Percentiles rank a stretch among this genome's conserved stretches.
phyloP scores from a whole-genome alignment of 2,113 vertebrate species.

The Dromas ardeola region DNA sequence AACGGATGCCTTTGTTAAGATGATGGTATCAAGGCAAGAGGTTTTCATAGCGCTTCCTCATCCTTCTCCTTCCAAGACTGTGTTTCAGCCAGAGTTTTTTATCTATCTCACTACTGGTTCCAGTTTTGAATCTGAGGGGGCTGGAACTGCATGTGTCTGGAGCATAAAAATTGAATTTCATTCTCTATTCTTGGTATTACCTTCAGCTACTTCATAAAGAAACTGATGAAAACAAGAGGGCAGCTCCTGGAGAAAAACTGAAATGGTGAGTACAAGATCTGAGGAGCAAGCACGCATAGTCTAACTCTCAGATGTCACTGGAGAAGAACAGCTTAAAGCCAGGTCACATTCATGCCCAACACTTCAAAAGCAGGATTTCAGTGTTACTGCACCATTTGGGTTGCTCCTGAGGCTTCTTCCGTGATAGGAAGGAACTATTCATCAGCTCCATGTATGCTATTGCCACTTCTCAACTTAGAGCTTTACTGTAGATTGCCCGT shows the following conservation, averaged over 20 bases:
- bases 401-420: background rate
- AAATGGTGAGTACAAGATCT: background rate
- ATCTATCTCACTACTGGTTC: background rate
- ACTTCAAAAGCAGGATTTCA: background rate
- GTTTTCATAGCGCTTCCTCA: background rate
- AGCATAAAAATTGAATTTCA: background rate
- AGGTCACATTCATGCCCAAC: background rate
- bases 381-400: background rate
- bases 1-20: background rate
- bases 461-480: background rate
- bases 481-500: background rate
- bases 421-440: background rate
- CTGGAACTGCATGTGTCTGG: background rate
- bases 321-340: background rate
- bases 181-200: background rate
- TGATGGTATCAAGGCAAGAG: background rate
- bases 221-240: background rate
- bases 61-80: background rate
- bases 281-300: background rate
- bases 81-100: background rate
- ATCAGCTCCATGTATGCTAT: background rate
- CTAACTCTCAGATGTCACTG: background rate
- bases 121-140: background rate
- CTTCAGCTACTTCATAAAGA: background rate
- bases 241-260: background rate